These are phyloP conservation scores for Latrodectus elegans DNA, from an alignment of 2,888 invertebrate species.

Conservation along the genomic window DNA sequence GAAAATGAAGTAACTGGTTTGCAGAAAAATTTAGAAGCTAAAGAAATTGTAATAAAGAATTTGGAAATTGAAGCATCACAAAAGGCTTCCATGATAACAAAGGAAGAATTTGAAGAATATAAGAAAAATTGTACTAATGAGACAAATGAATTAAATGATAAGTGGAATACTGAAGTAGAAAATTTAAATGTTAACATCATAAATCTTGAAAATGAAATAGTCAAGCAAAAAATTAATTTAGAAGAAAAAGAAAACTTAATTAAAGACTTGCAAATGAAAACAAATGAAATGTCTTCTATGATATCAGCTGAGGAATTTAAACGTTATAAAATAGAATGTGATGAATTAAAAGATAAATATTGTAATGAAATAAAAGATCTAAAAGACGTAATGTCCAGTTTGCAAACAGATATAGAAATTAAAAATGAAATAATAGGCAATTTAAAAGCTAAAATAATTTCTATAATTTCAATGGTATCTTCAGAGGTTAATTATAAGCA, in stretches of 20 bases:
- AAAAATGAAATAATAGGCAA: not conserved
- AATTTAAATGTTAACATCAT: not conserved
- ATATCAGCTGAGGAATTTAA: not conserved
- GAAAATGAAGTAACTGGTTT: not conserved
- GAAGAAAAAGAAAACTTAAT: not conserved
- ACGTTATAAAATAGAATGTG: conserved; percentile 30
- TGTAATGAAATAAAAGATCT: not conserved
- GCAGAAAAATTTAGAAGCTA: not conserved
- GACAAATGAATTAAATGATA: conserved; percentile 12
- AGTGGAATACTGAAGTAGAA: not conserved
- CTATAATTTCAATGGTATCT: not conserved
- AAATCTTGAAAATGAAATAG: not conserved
- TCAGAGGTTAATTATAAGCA: not conserved
- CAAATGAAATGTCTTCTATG: not conserved
- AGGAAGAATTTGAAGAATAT: conserved; percentile 14
- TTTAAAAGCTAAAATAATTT: not conserved
- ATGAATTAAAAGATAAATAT: not conserved
- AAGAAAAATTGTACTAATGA: not conserved
- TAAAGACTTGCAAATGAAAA: not conserved
- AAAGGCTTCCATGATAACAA: conserved; percentile 20
- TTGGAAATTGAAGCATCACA: conserved; percentile 6
- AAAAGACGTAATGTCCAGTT: not conserved
- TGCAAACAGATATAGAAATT: not conserved
- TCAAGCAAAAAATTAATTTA: not conserved
- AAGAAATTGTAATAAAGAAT: not conserved